A percentile compares a stretch with the other conserved stretches of the same genome.
Evolutionary conservation across 2,797 vertebrate genomes (phyloP).

Genomic region (Dermochelys coriacea): DNA sequence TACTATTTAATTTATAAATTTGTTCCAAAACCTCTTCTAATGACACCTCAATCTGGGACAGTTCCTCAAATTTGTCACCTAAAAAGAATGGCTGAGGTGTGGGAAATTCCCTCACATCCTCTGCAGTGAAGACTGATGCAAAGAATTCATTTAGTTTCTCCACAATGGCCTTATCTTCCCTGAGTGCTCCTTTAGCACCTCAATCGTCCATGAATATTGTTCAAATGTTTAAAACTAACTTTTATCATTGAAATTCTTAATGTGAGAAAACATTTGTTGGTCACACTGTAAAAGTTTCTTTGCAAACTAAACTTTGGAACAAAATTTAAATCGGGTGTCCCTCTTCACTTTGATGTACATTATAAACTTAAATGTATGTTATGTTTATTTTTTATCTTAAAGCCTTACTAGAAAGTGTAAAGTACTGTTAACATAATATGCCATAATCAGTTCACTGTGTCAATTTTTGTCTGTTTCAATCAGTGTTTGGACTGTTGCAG

Average conservation of each 20-base stretch:
- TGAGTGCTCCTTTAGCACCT: not conserved
- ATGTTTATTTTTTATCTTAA: not conserved
- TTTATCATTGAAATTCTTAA: not conserved
- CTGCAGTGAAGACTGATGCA: not conserved
- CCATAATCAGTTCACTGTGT: not conserved
- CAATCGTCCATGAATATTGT: not conserved
- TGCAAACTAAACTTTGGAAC: not conserved
- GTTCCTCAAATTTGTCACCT: not conserved
- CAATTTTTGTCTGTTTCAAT: not conserved
- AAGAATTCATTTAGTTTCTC: not conserved
- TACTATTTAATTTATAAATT: not conserved
- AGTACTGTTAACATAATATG: not conserved
- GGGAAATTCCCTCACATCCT: not conserved
- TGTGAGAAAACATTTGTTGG: not conserved
- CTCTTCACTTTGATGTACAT: not conserved
- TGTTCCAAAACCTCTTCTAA: not conserved
- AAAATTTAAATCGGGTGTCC: not conserved
- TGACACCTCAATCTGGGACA: not conserved
- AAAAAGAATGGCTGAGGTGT: not conserved
- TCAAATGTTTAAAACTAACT: not conserved
- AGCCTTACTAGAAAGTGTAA: not conserved
- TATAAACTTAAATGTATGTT: not conserved
- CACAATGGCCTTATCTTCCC: not conserved
- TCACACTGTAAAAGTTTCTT: not conserved
- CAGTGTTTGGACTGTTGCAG: not conserved